Evolutionary conservation across 2,113 vertebrate genomes (phyloP).

Genomic region (Orientallactaga bullata): DNA sequence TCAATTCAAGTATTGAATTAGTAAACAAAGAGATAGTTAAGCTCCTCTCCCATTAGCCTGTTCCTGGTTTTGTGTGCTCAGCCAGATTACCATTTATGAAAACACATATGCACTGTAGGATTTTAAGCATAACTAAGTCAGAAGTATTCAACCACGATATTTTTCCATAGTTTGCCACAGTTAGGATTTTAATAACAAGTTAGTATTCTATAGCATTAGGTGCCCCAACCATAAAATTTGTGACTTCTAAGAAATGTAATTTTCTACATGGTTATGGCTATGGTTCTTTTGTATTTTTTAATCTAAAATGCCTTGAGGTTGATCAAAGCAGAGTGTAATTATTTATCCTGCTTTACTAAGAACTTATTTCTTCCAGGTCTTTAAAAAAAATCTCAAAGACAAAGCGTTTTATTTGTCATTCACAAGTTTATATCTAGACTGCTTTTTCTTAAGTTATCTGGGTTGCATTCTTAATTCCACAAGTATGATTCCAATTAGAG

Average conservation of each 20-base stretch:
- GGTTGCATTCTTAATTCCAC: neutral
- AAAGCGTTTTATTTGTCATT: neutral
- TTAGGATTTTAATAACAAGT: neutral
- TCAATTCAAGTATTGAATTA: neutral
- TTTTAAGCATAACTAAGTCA: constrained; percentile 15
- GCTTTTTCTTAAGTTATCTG: neutral
- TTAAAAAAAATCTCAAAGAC: constrained; percentile 21
- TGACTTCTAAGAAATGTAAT: constrained; percentile 20
- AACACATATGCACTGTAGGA: neutral
- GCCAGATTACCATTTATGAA: neutral
- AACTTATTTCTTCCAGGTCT: neutral
- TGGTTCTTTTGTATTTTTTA: neutral
- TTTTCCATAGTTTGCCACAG: neutral
- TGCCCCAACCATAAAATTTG: neutral
- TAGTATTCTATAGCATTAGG: neutral
- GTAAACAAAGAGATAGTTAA: neutral
- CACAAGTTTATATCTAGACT: neutral
- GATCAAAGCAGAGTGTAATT: neutral
- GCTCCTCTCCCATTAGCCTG: neutral
- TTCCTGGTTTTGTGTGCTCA: neutral
- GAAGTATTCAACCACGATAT: neutral
- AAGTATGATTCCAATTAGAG: constrained; percentile 15
- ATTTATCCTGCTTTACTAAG: neutral
- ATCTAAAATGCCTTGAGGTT: constrained; percentile 17
- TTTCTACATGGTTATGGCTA: neutral